These are phyloP conservation scores for Eumerus sabulonum DNA, from an alignment of 2,888 invertebrate species.

Conservation along the genomic window DNA sequence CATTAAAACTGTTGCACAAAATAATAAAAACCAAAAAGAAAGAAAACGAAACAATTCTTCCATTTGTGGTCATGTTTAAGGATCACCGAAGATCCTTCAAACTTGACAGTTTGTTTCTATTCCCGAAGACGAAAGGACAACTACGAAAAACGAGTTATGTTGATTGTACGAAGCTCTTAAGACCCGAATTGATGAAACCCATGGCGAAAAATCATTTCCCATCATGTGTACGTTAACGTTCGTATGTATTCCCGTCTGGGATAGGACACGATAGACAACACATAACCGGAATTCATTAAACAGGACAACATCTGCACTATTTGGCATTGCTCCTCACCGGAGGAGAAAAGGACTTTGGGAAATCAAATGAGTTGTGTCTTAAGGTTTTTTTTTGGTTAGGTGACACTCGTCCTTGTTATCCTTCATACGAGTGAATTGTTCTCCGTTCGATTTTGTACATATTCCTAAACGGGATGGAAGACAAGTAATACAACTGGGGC, in stretches of 20 bases:
- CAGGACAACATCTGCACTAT: conserved; percentile 64
- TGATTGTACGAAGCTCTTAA: conserved; percentile 48
- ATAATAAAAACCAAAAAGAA: too few species aligned
- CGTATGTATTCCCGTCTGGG: neutral
- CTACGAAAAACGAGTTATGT: conserved; percentile 53
- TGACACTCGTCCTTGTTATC: conserved; percentile 45
- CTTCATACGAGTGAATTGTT: conserved; percentile 23
- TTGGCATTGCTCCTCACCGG: conserved; percentile 58
- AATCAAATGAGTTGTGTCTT: conserved; percentile 40
- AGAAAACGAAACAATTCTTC: neutral
- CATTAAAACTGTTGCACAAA: conserved; percentile 49
- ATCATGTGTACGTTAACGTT: conserved; percentile 29
- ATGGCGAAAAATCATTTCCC: conserved; percentile 52
- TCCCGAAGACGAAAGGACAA: too few species aligned
- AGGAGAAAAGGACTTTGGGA: too few species aligned
- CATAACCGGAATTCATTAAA: conserved; percentile 61
- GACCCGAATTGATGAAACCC: too few species aligned
- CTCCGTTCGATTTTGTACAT: neutral
- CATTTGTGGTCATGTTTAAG: conserved; percentile 65
- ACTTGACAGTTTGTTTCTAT: conserved; percentile 37
- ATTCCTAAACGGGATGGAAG: conserved; percentile 55
- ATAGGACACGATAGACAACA: conserved; percentile 18
- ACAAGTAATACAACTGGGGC: conserved; percentile 51
- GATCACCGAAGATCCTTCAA: conserved; percentile 35
- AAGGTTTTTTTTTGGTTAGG: conserved; percentile 7